These are phyloP conservation scores for Panorpa germanica DNA, from an alignment of 2,888 invertebrate species.

Conservation along the genomic window DNA sequence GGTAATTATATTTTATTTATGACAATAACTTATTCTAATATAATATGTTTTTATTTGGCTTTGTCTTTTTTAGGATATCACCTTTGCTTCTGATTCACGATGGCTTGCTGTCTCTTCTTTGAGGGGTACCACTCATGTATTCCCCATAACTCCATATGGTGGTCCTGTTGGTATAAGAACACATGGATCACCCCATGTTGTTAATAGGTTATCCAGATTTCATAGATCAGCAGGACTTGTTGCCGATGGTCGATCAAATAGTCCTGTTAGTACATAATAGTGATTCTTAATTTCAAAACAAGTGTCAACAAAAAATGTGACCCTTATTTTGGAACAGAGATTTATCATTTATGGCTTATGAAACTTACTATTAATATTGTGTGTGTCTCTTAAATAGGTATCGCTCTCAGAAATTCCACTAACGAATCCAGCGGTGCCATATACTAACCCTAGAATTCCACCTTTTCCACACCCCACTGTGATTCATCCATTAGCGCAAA, in stretches of 20 bases:
- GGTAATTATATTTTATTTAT: constrained; percentile 18
- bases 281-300: constrained; percentile 2
- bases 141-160: constrained; percentile 92
- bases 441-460: constrained; percentile 75
- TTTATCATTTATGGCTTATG: too few relatives aligned
- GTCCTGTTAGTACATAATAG: constrained; percentile 31
- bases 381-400: too few relatives aligned
- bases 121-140: constrained; percentile 94
- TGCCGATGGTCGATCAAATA: constrained; percentile 48
- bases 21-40: constrained; percentile 6
- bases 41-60: constrained; percentile 14
- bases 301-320: too few relatives aligned
- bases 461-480: constrained; percentile 78
- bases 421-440: constrained; percentile 37
- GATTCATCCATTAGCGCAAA: constrained; percentile 66
- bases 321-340: too few relatives aligned
- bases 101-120: constrained; percentile 95
- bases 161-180: constrained; percentile 82
- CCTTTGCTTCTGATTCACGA: constrained; percentile 80
- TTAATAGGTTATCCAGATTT: constrained; percentile 86
- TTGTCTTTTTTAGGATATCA: constrained; percentile 45
- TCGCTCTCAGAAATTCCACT: constrained; percentile 13
- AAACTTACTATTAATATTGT: too few relatives aligned
- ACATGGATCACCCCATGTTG: constrained; percentile 84
- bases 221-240: constrained; percentile 88